Percentiles rank a stretch among this genome's conserved stretches.
Conservation (phyloP, 2,113 vertebrate species). For the Albula goreensis region DNA sequence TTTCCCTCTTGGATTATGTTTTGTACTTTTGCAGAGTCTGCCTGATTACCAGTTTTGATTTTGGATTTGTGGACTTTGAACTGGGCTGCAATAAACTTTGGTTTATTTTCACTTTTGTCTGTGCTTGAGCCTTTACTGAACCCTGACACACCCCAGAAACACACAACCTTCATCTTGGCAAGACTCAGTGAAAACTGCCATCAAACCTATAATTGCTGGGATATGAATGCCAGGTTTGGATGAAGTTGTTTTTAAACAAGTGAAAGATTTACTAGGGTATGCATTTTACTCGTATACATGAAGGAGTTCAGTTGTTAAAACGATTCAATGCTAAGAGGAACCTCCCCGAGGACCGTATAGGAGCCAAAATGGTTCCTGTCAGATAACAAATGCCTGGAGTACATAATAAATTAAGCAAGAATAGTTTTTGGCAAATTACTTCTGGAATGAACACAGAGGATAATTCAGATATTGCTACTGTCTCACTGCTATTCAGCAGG, state of each 20-base stretch:
- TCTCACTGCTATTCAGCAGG: not conserved
- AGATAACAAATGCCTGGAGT: slow-evolving; percentile 4
- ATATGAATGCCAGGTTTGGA: not conserved
- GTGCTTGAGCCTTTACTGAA: no score
- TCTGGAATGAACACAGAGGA: not conserved
- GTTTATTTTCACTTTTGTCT: no score
- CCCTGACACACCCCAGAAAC: not conserved
- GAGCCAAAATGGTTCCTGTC: not conserved
- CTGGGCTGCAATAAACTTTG: no score
- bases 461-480: not conserved
- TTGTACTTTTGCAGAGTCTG: no score
- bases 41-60: no score
- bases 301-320: not conserved
- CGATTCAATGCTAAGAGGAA: not conserved
- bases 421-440: not conserved
- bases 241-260: not conserved
- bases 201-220: not conserved
- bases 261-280: not conserved
- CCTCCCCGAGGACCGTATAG: not conserved
- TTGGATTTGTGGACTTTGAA: no score
- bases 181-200: not conserved
- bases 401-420: not conserved
- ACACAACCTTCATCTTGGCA: not conserved
- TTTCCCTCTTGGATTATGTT: no score
- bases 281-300: not conserved